Evolutionary conservation across 2,113 vertebrate genomes (phyloP), one percentile per base, ranked within the genome.

Genomic region (Scomber scombrus): DNA sequence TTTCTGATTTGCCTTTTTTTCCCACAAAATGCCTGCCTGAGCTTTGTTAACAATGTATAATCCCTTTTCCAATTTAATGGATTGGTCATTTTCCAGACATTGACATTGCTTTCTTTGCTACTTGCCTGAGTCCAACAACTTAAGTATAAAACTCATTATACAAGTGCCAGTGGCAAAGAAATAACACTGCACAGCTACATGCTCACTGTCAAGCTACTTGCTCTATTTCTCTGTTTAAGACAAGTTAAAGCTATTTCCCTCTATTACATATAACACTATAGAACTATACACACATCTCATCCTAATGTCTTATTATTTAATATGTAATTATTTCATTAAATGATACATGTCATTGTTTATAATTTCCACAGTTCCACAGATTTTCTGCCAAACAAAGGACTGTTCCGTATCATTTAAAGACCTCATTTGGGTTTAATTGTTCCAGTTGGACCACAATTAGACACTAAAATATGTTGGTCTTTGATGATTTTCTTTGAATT

Each of bases 51-150:
- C 84, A 80, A 76, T 84, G 74, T 81, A 71, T 85, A 87, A 89
- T 89, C 85, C 82, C 60, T 77, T 85, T 81, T 87, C 80, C 82
- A 81, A 85, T 89, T 85, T 85, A 91, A 91, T 84, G 75, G 75
- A 69, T 82, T 71, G 84, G 78, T 86, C 84, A 86, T 57, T 85
- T 78, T 85, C 76, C 84, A 80, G 79, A 77, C 72, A 63, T 62
- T 78, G 81, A 78, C 84, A 68, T 75, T 71, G 75, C 86, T 86
- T 80, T 85, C 61, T 81, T 70, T 65, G 65, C 71, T 80, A 60
- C 76, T 81, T 57, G 80, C 80, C 70, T 51, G 51, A 75, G 71
- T 78, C 74, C 61, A n/a, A 83, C 52, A 83, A 73, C 67, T 79
- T 62, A 40, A 76, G 56, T 70, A 75, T 71, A 69, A 82, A 77